Evolutionary conservation across 35 echinoderm and acorn worm genomes (phyloP), one percentile per base, ranked within the genome.

Genomic region (Hemicentrotus pulcherrimus): DNA sequence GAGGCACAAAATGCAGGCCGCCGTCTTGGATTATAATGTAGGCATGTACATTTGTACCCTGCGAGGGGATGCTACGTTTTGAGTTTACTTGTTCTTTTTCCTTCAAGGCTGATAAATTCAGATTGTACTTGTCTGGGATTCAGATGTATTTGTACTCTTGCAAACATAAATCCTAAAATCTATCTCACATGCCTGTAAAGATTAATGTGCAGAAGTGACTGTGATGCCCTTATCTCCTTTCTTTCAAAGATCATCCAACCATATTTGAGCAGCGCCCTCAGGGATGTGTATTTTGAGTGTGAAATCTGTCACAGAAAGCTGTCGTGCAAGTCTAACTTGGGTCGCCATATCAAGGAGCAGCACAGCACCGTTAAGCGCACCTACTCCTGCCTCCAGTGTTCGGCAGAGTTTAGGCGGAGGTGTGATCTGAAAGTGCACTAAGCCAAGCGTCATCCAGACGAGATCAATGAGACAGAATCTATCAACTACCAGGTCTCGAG

Each of bases 331-430:
- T 90, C 88, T 18, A 90, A 90, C 16, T 24, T 90, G 1, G 32
- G 88, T 90, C 88, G 88, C 46, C 88, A 90, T 30, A 90, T 90
- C 31, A 90, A 90, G 88, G 88, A 90, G 88, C 88, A 90, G 88
- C 88, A 90, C 88, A 90, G 88, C 12, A 90, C 32, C 16, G 12
- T 41, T 4, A 90, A 90, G 88, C 88, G 24, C 11, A 19, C 46
- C 32, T 90, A 41, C 46, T 47, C 88, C 15, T 90, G 88, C 88
- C 88, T 90, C 88, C 88, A 90, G 31, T 90, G 88, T 32, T 5
- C 45, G 88, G 46, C 88, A 18, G 88, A 90, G 46, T 90, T 90
- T 32, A 90, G 88, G 13, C 88, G 88, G 6, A 33, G 31, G 88
- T 90, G 88, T 24, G 88, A 90, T 24, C 88, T 90, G 32, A 33